These are phyloP conservation scores for Trichopoda pennipes DNA, from an alignment of 2,888 invertebrate genomes.

Conservation along the genomic window DNA sequence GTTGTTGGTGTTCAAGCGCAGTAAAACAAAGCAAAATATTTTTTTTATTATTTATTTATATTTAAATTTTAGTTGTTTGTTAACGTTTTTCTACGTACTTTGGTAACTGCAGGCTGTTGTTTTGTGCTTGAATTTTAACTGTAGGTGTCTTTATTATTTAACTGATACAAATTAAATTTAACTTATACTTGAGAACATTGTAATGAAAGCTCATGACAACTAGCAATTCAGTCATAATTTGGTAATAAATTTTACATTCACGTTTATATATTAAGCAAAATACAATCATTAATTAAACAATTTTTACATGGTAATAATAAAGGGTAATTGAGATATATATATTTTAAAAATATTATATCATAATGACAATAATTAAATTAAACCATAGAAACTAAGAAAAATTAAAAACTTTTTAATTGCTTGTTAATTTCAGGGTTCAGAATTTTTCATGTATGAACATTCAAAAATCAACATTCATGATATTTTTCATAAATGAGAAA, in stretches of 20 bases:
- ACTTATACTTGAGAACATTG: neutral
- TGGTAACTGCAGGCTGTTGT: neutral
- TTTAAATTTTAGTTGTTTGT: conserved; percentile 39
- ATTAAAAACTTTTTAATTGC: too few relatives aligned
- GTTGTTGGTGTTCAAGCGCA: too few relatives aligned
- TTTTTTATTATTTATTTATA: conserved; percentile 32
- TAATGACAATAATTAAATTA: too few relatives aligned
- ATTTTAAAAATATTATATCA: neutral
- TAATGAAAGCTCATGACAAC: neutral
- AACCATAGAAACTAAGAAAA: too few relatives aligned
- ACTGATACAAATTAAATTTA: conserved; percentile 1
- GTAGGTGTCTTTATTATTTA: conserved; percentile 42
- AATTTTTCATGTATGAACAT: too few relatives aligned
- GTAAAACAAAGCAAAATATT: neutral
- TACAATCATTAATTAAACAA: conserved; percentile 52
- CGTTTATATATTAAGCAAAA: neutral
- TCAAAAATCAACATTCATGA: too few relatives aligned
- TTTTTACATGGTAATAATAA: conserved; percentile 48
- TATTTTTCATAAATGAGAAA: too few relatives aligned
- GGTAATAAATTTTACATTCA: conserved; percentile 38
- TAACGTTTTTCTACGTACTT: conserved; percentile 24
- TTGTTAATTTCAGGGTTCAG: too few relatives aligned
- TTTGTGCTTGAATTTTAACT: conserved; percentile 45
- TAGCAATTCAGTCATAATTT: conserved; percentile 33
- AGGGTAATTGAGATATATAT: conserved; percentile 9